Conservation (phyloP, 1,140 invertebrate species). For the Pseudomyrmex dendroicus region DNA sequence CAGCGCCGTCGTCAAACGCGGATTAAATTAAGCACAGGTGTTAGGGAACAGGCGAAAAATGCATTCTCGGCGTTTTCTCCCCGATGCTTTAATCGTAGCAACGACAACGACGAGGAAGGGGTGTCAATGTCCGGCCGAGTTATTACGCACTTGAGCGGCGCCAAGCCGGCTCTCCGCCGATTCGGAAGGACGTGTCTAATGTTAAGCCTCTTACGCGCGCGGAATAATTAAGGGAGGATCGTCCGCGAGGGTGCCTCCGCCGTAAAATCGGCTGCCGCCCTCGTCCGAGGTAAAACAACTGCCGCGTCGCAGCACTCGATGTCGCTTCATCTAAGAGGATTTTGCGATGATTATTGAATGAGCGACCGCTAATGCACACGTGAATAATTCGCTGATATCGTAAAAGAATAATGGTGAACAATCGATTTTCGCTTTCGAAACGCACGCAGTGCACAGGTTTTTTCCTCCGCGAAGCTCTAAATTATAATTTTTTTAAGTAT, state of each 20-base stretch:
- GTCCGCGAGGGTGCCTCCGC: constrained; percentile 22
- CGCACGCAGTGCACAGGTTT: too few species aligned
- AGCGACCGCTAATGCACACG: constrained; percentile 51
- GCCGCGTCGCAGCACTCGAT: constrained; percentile 1
- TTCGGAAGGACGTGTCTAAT: constrained; percentile 69
- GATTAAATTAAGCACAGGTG: constrained; percentile 56
- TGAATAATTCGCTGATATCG: constrained; percentile 37
- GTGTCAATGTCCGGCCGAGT: constrained; percentile 39
- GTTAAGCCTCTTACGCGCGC: constrained; percentile 71
- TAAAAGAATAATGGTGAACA: constrained; percentile 43
- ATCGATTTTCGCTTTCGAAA: background rate
- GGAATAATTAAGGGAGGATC: constrained; percentile 67
- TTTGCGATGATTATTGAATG: constrained; percentile 64
- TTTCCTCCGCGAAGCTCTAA: too few species aligned
- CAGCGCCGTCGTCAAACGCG: constrained; percentile 33
- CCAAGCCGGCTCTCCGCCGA: constrained; percentile 62
- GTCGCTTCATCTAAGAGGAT: constrained; percentile 66
- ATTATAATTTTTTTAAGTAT: too few species aligned
- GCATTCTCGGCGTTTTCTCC: constrained; percentile 41
- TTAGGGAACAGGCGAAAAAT: background rate
- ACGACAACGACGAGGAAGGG: background rate
- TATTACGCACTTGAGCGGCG: constrained; percentile 67
- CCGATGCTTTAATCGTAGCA: constrained; percentile 45
- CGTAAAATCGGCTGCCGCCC: constrained; percentile 43
- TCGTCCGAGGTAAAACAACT: constrained; percentile 49